Base-by-base conservation (phyloP, 2,113 vertebrate genomes). In the Nothobranchius furzeri region DNA sequence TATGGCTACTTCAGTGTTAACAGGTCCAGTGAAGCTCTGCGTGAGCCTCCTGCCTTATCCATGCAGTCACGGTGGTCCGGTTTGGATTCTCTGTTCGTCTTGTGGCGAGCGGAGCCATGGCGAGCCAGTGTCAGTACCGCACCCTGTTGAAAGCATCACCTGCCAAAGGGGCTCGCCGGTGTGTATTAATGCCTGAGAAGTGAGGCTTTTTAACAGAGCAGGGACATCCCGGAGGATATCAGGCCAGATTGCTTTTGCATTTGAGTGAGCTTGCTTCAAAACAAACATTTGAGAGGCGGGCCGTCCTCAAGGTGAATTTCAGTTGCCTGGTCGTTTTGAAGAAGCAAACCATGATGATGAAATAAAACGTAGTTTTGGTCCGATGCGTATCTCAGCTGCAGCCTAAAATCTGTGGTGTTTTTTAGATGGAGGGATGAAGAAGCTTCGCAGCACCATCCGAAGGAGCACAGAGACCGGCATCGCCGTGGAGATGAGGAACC, bases 391-490 rank as follows among this genome's bases (percentile, higher is more conserved):
- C n/a, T 48, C 12, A 48, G 15, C 13, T 48, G 15, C 15, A 3
- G 4, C 14, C 59, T 11, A 54, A 76, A n/a, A 43, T 75, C 63
- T 75, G 24, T 46, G 2, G n/a, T 46, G 2, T 65, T 46, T 53
- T 72, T 71, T 86, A 99, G 96, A 98, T 30, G 97, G 94, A 0
- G 93, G 95, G 35, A 95, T 94, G 30, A 99, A 99, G 91, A 99
- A 99, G 88, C 95, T 98, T 15, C 95, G 96, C 62, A 98, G 98
- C 90, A 98, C 94, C 84, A 98, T 99, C 88, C 93, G 96, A 7
- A 86, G 98, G 68, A 99, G 98, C 93, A 99, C 98, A 0, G 98
- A 99, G 93, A 99, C 98, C 0, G 98, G 98, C 62, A 98, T 99
- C 9, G 98, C 98, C 0, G 96, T 98, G 90, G 98, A 99, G 92